Percentiles rank a stretch among this genome's conserved stretches.
These are phyloP conservation scores for Myotis vivesi DNA, from an alignment of 2,797 vertebrate genomes.

Conservation along the genomic window DNA sequence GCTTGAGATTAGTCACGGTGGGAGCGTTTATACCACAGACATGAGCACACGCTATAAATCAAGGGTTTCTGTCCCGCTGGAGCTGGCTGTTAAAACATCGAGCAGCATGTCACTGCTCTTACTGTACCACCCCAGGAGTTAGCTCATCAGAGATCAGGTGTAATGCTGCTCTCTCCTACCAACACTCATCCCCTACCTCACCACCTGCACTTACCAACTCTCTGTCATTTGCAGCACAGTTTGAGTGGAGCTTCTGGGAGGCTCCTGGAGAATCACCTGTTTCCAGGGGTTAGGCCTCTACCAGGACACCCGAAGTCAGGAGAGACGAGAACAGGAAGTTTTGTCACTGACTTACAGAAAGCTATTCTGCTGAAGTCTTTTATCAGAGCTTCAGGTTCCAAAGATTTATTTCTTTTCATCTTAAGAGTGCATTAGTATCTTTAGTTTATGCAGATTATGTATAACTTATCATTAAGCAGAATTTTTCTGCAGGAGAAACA, in stretches of 20 bases:
- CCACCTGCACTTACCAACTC: not conserved
- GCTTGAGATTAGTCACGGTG: not conserved
- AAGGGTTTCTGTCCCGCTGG: not conserved
- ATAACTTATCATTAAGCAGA: not conserved
- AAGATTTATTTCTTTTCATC: conserved; percentile 39
- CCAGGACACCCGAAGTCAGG: not conserved
- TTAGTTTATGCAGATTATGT: conserved; percentile 24
- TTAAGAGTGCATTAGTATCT: not conserved
- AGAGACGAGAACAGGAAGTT: not conserved
- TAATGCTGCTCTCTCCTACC: not conserved
- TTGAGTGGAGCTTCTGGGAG: not conserved
- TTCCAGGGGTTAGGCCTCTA: not conserved
- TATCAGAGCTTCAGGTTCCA: not conserved
- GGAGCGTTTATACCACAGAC: not conserved
- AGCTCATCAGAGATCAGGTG: not conserved
- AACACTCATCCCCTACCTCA: not conserved
- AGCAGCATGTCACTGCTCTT: not conserved
- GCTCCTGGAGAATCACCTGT: not conserved
- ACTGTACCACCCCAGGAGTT: fast-evolving
- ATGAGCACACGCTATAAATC: not conserved
- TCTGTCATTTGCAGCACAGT: not conserved
- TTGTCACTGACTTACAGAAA: not conserved
- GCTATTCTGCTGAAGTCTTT: not conserved
- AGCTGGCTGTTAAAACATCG: not conserved
- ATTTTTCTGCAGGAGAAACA: not conserved